Base-by-base conservation (phyloP, 2,888 invertebrate genomes). In the Drosophila limbata region DNA sequence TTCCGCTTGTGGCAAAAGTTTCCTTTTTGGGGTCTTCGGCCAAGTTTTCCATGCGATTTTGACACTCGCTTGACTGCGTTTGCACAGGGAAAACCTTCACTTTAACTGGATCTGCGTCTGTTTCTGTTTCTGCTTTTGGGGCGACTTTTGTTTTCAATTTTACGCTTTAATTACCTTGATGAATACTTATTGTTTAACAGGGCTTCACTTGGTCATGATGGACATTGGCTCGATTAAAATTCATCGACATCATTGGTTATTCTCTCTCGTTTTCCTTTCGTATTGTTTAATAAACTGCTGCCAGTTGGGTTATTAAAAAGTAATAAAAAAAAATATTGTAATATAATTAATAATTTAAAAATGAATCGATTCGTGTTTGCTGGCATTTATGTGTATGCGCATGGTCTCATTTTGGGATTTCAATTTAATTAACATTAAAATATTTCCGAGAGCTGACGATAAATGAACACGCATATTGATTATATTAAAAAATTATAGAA, bases 111-210 rank as follows among this genome's bases (percentile, higher is more conserved):
- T 56, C 45, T 72, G n/a, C 21, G 33, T 21, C 4, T 44, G 25
- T 15, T 33, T 21, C 4, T 44, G 25, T 15, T 33, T 21, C 50
- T 47, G 33, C 17, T 44, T 44, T 45, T 21, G 44, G 50, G 28
- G 13, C 42, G 52, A 69, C 77, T 76, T 87, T 84, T 80, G 82
- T 87, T 88, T 79, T 78, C 76, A 74, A 80, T 85, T 88, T 84
- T 69, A 86, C 82, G 88, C 84, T 85, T 84, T 85, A 85, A 85
- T 85, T 85, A 80, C 82, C 82, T 67, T 72, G 78, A 74, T 84
- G 82, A 79, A 86, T 81, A 69, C 53, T 55, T 39, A 35, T 44
- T 35, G 44, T 21, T 35, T 33, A 51, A 40, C 64, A 52, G 25
- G 48, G 52, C 40, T 59, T 37, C 35, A 33, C 11, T 25, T 52